Conservation (phyloP, 2,113 vertebrate species). For the Notechis scutatus region DNA sequence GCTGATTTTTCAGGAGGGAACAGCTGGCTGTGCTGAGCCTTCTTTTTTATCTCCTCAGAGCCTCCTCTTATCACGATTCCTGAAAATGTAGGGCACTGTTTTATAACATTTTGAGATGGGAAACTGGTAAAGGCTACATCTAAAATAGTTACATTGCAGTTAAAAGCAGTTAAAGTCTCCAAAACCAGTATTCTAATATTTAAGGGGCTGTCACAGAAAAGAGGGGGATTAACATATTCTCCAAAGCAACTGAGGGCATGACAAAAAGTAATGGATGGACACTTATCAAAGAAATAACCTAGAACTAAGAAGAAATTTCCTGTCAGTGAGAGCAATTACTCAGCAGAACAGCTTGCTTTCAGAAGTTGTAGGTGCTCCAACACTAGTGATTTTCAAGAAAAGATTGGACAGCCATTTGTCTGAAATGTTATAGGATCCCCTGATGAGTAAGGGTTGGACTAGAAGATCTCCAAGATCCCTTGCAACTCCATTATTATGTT, state of each 20-base stretch:
- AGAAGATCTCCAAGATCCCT: too few species aligned
- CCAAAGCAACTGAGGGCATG: neutral
- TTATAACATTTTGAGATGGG: neutral
- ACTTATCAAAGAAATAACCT: neutral
- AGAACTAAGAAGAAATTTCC: neutral
- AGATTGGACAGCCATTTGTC: neutral
- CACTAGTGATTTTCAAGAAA: neutral
- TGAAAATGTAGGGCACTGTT: neutral
- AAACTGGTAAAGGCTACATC: neutral
- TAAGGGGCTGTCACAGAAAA: neutral
- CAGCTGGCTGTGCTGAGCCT: neutral
- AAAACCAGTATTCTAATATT: neutral
- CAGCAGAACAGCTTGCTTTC: neutral
- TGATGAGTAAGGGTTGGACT: too few species aligned
- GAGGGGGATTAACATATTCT: neutral
- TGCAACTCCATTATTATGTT: too few species aligned
- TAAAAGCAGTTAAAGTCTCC: neutral
- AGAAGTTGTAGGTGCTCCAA: neutral
- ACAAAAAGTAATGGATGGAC: neutral
- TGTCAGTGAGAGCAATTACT: neutral
- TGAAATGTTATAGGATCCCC: neutral
- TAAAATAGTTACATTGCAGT: neutral
- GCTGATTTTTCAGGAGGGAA: neutral
- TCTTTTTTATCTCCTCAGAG: neutral
- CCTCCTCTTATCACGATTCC: neutral